Base-by-base conservation (phyloP, 92 coral and sea anemone species). In the Porites divaricata region DNA sequence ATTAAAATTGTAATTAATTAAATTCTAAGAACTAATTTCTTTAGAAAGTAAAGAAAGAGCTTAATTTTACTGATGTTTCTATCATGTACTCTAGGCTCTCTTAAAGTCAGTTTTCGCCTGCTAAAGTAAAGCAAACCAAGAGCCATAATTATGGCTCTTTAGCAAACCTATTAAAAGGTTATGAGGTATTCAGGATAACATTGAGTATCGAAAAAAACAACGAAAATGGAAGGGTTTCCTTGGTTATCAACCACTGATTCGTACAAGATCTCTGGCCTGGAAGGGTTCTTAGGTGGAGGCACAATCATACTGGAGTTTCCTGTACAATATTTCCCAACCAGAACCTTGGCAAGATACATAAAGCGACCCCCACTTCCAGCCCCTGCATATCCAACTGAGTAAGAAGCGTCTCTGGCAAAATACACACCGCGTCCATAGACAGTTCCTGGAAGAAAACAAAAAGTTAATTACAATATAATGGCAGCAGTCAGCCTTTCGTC, bases 181-280 rank as follows among this genome's bases (percentile, higher is more conserved):
- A 95, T 95, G 15, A 95, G 91, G 72, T 95, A 93, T 28, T 91
- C 98, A 24, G 98, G 98, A 28, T 95, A 95, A 66, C 93, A 95
- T 64, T 93, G 97, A 14, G 71, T 75, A 59, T 95, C 97, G 63
- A 74, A 85, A 64, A 95, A 95, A 85, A 93, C 89, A 51, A 93
- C 98, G 69, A 87, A 93, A 4, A 95, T 88, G 51, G 84, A 56
- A 0, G 93, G 94, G 56, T 61, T 82, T 19, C 77, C 91, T 19
- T 19, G 48, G 50, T 66, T 2, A 62, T 93, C 21, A 0, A 88
- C 97, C 68, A 93, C 95, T 1, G 94, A 93, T 11, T 93, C 97
- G 50, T 65, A 81, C 14, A 68, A 53, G 2, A 77, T 88, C 19
- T 83, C 83, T 0, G 91, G 77, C 12, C 24, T 76, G 25, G 63